These are phyloP conservation scores for Pyrrhosoma nymphula DNA, from an alignment of 2,888 invertebrate genomes.

Conservation along the genomic window DNA sequence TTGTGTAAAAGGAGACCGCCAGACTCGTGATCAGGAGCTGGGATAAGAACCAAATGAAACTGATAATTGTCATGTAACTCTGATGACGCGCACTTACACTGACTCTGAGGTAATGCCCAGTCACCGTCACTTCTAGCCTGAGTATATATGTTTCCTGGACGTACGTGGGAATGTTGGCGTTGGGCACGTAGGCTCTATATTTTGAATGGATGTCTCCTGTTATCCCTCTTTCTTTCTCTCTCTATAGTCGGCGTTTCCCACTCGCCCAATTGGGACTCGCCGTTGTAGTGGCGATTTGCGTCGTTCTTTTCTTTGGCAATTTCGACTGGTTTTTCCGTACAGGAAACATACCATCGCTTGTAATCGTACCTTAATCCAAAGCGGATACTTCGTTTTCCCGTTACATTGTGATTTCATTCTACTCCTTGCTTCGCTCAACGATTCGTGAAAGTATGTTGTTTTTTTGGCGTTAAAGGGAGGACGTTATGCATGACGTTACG, in stretches of 20 bases:
- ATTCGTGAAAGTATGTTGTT: neutral
- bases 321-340: neutral
- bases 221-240: too few relatives aligned
- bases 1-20: neutral
- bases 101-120: neutral
- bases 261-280: neutral
- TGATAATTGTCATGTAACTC: neutral
- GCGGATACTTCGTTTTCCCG: neutral
- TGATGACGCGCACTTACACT: neutral
- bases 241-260: neutral
- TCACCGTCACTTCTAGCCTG: neutral
- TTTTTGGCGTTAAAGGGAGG: neutral
- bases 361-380: neutral
- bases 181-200: neutral
- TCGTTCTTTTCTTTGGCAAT: neutral
- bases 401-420: neutral
- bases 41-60: neutral
- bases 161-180: neutral
- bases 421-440: neutral
- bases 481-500: neutral
- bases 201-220: neutral
- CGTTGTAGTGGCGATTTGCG: neutral
- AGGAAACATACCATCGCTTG: neutral
- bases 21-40: neutral
- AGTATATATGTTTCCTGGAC: neutral